Base-by-base conservation (phyloP, 2,113 vertebrate species). In the Columba janthina region DNA sequence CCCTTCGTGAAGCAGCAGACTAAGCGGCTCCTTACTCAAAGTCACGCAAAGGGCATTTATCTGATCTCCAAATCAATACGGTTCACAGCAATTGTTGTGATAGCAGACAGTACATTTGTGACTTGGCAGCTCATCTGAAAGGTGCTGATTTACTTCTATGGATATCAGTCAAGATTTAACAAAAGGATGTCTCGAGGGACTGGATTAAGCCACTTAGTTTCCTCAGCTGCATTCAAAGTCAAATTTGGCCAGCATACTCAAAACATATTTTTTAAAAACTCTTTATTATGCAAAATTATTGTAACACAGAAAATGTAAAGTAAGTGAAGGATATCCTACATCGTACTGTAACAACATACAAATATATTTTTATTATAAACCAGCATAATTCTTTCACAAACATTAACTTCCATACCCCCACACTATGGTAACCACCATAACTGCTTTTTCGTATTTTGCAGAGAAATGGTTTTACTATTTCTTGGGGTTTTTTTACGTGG, bases 71-170 rank as follows among this genome's bases (percentile, higher is more conserved):
- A 94, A 98, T 98, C 97, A 96, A 97, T 97, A 97, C 0, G 0
- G 93, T 85, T 95, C 97, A 95, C 34, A 62, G 96, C 83, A 80
- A 96, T 96, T 96, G 94, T 96, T 97, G 93, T 93, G 97, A 97
- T 96, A 97, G 96, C 96, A 97, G 97, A 97, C 95, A 97, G 94
- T 65, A 94, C 92, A 94, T 97, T 97, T 97, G 95, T 91, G 96
- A 97, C 88, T 96, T 97, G 97, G 97, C 96, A 97, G 94, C 89
- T 96, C 94, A 95, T 97, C 94, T 95, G 95, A 97, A 96, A 93
- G 92, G 94, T 94, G 94, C 89, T 70, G 95, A 97, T 95, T 85
- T 84, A 94, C 92, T 96, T 97, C 81, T 15, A 46, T 50, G 88
- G 88, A 94, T 94, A 88, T 93, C 86, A 96, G 96, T 95, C 95